phyloP scores from a whole-genome alignment of 2,113 vertebrate species.

The Illadopsis cleaveri region DNA sequence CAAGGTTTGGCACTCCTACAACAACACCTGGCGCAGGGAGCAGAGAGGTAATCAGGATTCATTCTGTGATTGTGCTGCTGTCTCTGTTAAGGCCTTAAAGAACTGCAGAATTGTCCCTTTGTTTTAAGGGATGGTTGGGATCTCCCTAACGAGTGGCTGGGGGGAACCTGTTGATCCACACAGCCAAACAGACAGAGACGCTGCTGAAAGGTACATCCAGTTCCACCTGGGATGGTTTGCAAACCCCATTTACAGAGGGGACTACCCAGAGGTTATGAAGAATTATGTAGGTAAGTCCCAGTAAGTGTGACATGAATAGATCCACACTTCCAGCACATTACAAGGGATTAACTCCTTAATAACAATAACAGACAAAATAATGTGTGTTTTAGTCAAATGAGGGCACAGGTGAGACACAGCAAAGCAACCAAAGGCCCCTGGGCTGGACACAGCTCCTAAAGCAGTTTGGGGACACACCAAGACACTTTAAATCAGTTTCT shows the following conservation, averaged over 20 bases:
- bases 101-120: neutral
- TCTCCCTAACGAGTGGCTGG: slow-evolving; percentile 89
- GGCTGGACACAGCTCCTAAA: neutral
- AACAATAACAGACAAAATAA: no score
- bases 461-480: neutral
- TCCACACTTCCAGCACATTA: neutral
- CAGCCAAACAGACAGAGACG: slow-evolving; percentile 84
- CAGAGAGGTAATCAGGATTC: slow-evolving; percentile 81
- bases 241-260: slow-evolving; percentile 90
- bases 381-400: fast-evolving
- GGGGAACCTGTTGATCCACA: slow-evolving; percentile 89
- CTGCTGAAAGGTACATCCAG: slow-evolving; percentile 90
- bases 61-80: neutral
- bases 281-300: slow-evolving; percentile 82
- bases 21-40: slow-evolving; percentile 81
- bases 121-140: slow-evolving; percentile 85
- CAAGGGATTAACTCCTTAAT: neutral
- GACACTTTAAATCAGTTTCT: neutral
- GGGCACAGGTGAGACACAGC: neutral
- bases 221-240: slow-evolving; percentile 96
- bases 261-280: slow-evolving; percentile 96
- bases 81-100: neutral
- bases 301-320: neutral
- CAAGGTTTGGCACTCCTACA: slow-evolving; percentile 90
- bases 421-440: fast-evolving